These are phyloP conservation scores for Andrena trimmerana DNA, from an alignment of 2,888 invertebrate genomes.

Conservation along the genomic window DNA sequence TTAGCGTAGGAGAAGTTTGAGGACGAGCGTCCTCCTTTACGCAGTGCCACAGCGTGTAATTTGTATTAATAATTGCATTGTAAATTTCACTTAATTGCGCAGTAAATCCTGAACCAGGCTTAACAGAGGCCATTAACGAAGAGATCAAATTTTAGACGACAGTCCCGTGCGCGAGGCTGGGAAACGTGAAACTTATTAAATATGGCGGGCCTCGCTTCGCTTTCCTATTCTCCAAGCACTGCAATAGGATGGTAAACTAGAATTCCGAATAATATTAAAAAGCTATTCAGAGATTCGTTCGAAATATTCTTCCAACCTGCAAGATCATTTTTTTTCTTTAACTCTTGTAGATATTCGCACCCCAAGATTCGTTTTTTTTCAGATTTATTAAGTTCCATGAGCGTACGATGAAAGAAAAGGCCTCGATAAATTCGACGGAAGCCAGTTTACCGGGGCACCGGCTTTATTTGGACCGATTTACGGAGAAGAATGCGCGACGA, in stretches of 20 bases:
- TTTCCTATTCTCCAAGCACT: background rate
- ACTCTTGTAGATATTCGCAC: too few species aligned
- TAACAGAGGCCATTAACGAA: slow-evolving; percentile 42
- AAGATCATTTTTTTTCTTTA: too few species aligned
- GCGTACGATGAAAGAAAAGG: background rate
- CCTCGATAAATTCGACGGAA: background rate
- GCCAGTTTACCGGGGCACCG: background rate
- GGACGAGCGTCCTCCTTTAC: slow-evolving; percentile 21
- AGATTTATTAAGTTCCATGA: too few species aligned
- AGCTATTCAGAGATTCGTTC: too few species aligned
- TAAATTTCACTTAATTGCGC: slow-evolving; percentile 48
- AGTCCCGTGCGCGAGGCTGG: background rate
- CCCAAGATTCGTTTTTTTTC: too few species aligned
- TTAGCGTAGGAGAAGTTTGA: background rate
- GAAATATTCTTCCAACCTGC: too few species aligned
- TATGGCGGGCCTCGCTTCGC: background rate
- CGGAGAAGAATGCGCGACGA: background rate
- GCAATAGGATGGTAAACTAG: too few species aligned
- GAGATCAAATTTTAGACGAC: slow-evolving; percentile 55
- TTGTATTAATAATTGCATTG: slow-evolving; percentile 49
- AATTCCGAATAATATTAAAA: too few species aligned
- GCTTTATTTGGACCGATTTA: slow-evolving; percentile 41
- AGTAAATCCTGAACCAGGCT: slow-evolving; percentile 41
- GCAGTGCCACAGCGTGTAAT: slow-evolving; percentile 2
- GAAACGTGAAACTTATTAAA: slow-evolving; percentile 40